phyloP scores from a whole-genome alignment of 2,113 vertebrate species.

The Bufo bufo region DNA sequence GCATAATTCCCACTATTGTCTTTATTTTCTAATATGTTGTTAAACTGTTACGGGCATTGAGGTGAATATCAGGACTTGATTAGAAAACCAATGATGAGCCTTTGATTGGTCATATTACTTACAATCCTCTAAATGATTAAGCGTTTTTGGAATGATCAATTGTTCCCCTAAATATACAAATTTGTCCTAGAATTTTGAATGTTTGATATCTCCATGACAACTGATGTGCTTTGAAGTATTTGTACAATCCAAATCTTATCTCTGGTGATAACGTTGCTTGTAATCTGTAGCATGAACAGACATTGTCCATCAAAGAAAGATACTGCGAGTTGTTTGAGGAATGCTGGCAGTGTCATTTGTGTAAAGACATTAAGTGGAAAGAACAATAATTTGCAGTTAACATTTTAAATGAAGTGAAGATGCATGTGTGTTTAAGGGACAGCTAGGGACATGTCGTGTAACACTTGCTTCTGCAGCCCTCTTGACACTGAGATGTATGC shows the following conservation, averaged over 20 bases:
- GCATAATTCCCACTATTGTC: conserved; percentile 34
- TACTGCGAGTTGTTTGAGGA: conserved; percentile 25
- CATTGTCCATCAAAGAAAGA: conserved; percentile 43
- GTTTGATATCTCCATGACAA: conserved; percentile 42
- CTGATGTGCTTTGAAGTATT: conserved; percentile 49
- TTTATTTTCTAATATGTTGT: neutral
- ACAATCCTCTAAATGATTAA: neutral
- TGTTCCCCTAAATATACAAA: neutral
- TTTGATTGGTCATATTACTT: neutral
- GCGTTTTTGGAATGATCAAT: neutral
- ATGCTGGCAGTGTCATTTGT: conserved; percentile 38
- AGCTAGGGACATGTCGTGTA: neutral
- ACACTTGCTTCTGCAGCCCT: conserved; percentile 19
- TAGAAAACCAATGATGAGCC: neutral
- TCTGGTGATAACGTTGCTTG: conserved; percentile 52
- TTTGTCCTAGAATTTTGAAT: conserved; percentile 21
- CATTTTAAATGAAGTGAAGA: conserved; percentile 32
- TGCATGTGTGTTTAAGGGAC: conserved; percentile 20
- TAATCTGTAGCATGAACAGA: conserved; percentile 35
- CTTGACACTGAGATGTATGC: conserved; percentile 15
- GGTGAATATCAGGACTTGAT: neutral
- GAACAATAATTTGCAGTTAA: conserved; percentile 48
- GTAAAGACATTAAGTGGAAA: conserved; percentile 37
- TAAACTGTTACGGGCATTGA: neutral
- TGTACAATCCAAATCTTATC: conserved; percentile 46